Evolutionary conservation across 1,140 invertebrate species (phyloP), one percentile per base, ranked within the genome.

Genomic region (Panagrolaimus sp.): DNA sequence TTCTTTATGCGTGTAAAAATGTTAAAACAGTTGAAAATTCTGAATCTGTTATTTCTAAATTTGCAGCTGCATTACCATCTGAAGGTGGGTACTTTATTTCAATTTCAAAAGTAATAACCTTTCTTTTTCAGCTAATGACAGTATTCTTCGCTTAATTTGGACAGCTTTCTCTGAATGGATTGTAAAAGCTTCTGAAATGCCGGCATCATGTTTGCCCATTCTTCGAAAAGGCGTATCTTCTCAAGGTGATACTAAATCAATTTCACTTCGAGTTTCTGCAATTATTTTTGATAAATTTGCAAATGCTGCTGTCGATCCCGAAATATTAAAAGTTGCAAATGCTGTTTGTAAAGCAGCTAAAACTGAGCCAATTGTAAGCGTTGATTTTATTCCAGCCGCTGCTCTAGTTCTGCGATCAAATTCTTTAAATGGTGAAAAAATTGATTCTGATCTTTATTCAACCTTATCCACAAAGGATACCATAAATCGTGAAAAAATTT

Each of bases 391-490:
- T 57, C 51, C 51, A 16, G 14, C 51, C 9, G 51, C 51, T 1
- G 20, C 51, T n/a, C 11, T 57, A 9, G 51, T 57, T 11, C 51
- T 57, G 1, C n/a, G 20, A 11, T 20, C 51, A 11, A 57, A 57
- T 16, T 4, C 51, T 11, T 27, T 25, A 16, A 57, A 57, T 20
- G 51, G 51, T 3, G 51, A 57, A 57, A 20, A 57, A 11, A 27
- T 57, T 27, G 51, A 57, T 23, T 27, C 51, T 9, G 51, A 25
- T 20, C 51, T 57, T 13, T 57, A 20, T 57, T 20, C 20, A 23
- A 57, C 51, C n/a, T 27, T 57, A 25, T 57, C 51, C 4, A 57
- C 51, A 11, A 57, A 57, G n/a, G 51, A 57, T n/a, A n/a, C 20
- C 27, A 20, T 57, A 27, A n/a, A 20, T 16, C 51, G 51, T 25